Base-by-base conservation (phyloP, 1,140 invertebrate species). In the Cherax quadricarinatus region DNA sequence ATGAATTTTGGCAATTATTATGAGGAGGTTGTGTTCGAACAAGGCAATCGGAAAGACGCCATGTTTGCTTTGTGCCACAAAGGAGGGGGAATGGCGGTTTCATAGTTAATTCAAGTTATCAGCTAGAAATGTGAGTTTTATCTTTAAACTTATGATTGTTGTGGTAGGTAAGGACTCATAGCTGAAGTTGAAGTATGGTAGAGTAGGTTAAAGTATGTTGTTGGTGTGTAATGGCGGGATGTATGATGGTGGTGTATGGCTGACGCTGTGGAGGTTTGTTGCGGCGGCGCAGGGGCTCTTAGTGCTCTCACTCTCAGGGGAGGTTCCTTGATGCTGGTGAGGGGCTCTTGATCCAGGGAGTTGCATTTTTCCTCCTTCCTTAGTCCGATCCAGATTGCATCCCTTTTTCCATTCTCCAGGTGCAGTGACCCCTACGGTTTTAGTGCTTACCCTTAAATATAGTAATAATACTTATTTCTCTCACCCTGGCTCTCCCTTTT, bases 1-100 rank as follows among this genome's bases (percentile, higher is more conserved):
- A 24, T 75, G 5, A 21, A 30, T 75, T 24, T 75, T 75, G 62
- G 14, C 18, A 66, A 66, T 21, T 14, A 18, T 66, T 66, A 3
- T 14, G 21, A 66, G 4, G 18, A 66, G 21, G 14, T 7, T 30
- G 24, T 3, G 5, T 30, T 30, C 70, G 70, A 75, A 75, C 70
- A 75, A n/a, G 24, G 9, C 70, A 30, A 75, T 75, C 70, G 70
- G 70, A 75, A 75, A 75, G 70, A 75, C 70, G 70, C 70, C 70
- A 75, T 75, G 70, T 75, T 75, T 75, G 70, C 70, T 75, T 75
- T 75, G 70, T 75, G 70, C 70, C 70, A 75, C 70, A 75, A 75
- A 75, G 70, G 24, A 75, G 70, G 70, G 70, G n/a, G n/a, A 75
- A 75, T 75, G 70, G 70, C 70, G 70, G 70, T 75, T 75, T n/a